Conservation (phyloP, 2,113 vertebrate species). For the Cyrtonyx montezumae region DNA sequence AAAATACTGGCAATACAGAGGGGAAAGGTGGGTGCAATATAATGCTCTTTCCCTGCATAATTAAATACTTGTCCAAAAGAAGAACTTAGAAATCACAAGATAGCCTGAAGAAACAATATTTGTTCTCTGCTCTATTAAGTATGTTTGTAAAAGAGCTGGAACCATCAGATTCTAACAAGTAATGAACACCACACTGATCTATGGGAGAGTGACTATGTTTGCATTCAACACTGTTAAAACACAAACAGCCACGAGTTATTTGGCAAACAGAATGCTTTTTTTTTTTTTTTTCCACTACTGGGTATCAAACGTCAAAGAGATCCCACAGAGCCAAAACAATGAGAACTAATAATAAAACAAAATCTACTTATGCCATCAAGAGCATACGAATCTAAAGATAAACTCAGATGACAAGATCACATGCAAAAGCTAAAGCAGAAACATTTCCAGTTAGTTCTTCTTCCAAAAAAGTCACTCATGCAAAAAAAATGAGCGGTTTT, state of each 20-base stretch:
- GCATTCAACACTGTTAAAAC: not conserved
- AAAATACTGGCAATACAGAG: not conserved
- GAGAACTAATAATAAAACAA: not conserved
- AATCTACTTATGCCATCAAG: not conserved
- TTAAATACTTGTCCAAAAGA: not conserved
- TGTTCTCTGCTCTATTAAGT: not conserved
- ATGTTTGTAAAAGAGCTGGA: not conserved
- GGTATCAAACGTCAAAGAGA: slow-evolving; percentile 12
- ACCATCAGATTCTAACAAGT: not conserved
- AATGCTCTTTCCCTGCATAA: rapidly evolving
- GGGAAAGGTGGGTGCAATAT: not conserved
- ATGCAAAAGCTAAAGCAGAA: not conserved
- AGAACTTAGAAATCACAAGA: not conserved
- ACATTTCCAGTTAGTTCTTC: not conserved
- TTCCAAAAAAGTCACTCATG: not conserved
- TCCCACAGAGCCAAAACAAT: not conserved
- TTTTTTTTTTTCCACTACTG: not conserved
- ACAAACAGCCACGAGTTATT: not conserved
- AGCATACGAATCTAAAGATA: not conserved
- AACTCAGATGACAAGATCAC: not conserved
- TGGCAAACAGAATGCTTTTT: not conserved
- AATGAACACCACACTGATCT: not conserved
- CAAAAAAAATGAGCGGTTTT: not conserved
- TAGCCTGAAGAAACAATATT: not conserved
- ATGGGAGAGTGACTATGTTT: not conserved